These are phyloP conservation scores for Menidia menidia DNA, from an alignment of 2,797 vertebrate genomes.

Conservation along the genomic window DNA sequence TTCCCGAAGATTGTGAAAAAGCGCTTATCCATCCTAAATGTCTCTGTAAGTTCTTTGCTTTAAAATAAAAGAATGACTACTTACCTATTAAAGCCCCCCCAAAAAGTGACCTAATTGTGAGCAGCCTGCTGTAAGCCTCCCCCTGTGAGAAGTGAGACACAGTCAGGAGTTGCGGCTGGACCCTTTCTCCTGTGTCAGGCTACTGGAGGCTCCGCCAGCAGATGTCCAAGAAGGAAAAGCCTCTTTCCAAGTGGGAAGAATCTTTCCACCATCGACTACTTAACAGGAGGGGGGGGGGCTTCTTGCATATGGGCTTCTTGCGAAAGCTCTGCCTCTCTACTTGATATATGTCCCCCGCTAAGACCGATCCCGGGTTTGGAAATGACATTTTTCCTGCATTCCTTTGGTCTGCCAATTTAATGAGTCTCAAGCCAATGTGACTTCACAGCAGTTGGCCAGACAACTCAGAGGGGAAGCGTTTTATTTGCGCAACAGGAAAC, in stretches of 20 bases:
- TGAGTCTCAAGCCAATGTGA: constrained; percentile 49
- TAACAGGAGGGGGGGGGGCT: constrained; percentile 96
- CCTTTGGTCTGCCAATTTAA: constrained; percentile 78
- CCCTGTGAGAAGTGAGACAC: constrained; percentile 55
- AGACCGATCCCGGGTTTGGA: constrained; percentile 76
- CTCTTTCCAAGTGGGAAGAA: constrained; percentile 91
- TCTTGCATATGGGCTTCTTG: constrained; percentile 89
- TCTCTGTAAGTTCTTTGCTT: neutral
- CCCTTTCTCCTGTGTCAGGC: constrained; percentile 68
- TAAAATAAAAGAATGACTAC: constrained; percentile 22
- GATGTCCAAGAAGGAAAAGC: constrained; percentile 86
- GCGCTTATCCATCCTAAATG: neutral
- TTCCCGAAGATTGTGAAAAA: neutral
- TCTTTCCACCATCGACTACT: constrained; percentile 91
- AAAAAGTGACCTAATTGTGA: constrained; percentile 39
- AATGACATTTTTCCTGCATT: constrained; percentile 87
- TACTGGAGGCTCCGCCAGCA: constrained; percentile 75
- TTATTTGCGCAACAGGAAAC: constrained; percentile 23
- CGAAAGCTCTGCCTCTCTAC: constrained; percentile 86
- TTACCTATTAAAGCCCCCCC: constrained; percentile 59
- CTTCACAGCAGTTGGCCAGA: constrained; percentile 43
- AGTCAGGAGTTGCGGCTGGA: constrained; percentile 66
- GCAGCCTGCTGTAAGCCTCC: constrained; percentile 64
- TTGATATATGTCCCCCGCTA: constrained; percentile 79
- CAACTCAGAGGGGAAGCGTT: constrained; percentile 13